Evolutionary conservation across 2,888 invertebrate genomes (phyloP).

Genomic region (Noctua janthe): DNA sequence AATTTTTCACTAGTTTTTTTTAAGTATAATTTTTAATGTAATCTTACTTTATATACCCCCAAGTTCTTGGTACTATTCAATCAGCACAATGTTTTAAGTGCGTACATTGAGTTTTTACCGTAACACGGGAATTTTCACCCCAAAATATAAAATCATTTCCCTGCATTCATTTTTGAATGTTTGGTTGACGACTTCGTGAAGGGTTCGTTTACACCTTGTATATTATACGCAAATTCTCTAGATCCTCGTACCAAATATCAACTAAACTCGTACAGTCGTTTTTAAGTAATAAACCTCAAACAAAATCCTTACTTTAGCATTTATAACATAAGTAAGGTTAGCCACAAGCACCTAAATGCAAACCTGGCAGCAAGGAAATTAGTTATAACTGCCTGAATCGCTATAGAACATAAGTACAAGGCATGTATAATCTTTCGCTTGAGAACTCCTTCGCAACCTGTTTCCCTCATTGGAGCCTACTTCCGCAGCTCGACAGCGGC

Average conservation of each 20-base stretch:
- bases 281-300: not conserved
- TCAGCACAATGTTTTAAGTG: no score
- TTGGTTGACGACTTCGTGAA: no score
- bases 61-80: no score
- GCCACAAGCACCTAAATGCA: conserved; percentile 30
- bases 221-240: not conserved
- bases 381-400: conserved; percentile 46
- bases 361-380: conserved; percentile 47
- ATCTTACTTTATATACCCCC: no score
- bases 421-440: conserved; percentile 62
- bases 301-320: not conserved
- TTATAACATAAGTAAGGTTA: conserved; percentile 11
- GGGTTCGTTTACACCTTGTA: no score
- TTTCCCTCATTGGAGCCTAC: conserved; percentile 61
- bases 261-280: not conserved
- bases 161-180: no score
- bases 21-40: no score
- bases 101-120: no score
- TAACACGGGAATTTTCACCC: no score
- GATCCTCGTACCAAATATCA: not conserved
- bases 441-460: conserved; percentile 59
- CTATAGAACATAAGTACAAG: conserved; percentile 34
- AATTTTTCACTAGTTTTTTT: no score
- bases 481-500: conserved; percentile 55
- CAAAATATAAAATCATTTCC: no score